phyloP scores from a whole-genome alignment of 2,113 vertebrate genomes.

The Upupa epops region DNA sequence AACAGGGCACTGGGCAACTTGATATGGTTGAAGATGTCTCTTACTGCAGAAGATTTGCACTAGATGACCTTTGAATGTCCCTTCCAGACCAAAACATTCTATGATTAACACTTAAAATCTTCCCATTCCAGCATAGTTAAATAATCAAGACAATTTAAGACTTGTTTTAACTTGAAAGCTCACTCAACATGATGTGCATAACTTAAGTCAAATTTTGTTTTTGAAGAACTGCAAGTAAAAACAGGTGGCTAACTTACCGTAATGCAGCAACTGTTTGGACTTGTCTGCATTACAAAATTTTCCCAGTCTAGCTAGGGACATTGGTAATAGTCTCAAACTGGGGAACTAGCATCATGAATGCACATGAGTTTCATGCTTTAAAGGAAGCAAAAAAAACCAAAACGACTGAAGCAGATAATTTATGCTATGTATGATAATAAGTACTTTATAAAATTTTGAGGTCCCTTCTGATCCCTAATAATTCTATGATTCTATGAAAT shows the following conservation, averaged over 20 bases:
- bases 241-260: neutral
- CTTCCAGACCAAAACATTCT: no score
- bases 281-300: neutral
- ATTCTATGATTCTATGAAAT: no score
- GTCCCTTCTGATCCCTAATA: no score
- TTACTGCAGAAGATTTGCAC: no score
- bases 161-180: conserved; percentile 19
- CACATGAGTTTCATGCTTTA: neutral
- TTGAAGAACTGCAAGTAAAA: neutral
- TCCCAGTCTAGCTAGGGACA: neutral
- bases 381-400: neutral
- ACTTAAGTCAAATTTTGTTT: neutral
- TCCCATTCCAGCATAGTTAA: neutral
- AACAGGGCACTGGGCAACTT: no score
- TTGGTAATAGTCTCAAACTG: neutral
- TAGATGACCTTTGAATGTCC: no score
- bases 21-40: no score
- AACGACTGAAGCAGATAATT: neutral
- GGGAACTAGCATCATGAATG: neutral
- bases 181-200: neutral
- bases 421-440: neutral
- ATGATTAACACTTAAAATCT: neutral
- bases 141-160: neutral
- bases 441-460: neutral
- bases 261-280: neutral